These are phyloP conservation scores for Oreocharis arfaki DNA, from an alignment of 2,113 vertebrate genomes.

Conservation along the genomic window DNA sequence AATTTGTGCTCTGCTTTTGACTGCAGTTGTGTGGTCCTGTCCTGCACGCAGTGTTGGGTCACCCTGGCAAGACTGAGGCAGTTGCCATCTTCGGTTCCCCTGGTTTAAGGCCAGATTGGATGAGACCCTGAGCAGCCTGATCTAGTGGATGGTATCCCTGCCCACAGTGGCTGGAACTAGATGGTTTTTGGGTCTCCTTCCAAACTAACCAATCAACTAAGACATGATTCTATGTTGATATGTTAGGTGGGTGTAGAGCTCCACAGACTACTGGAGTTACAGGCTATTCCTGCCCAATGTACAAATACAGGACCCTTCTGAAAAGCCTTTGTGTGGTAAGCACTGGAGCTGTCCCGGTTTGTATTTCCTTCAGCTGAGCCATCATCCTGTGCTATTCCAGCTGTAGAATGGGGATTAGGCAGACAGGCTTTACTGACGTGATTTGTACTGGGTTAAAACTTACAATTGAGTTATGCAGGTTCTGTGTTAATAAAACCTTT, in stretches of 20 bases:
- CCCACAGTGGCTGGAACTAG: neutral
- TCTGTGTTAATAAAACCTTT: constrained; percentile 42
- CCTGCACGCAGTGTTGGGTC: neutral
- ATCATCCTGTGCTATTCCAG: neutral
- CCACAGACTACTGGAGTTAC: neutral
- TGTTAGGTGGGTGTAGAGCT: neutral
- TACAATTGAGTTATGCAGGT: constrained; percentile 31
- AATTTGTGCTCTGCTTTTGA: neutral
- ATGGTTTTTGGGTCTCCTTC: neutral
- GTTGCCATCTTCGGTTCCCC: neutral
- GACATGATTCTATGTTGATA: neutral
- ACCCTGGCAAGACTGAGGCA: neutral
- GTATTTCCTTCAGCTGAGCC: neutral
- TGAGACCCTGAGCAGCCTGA: neutral
- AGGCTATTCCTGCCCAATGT: neutral
- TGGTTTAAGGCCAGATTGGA: neutral
- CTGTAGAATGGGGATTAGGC: neutral
- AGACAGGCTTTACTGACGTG: neutral
- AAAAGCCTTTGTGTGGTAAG: neutral
- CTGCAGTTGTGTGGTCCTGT: neutral
- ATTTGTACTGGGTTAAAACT: constrained; percentile 26
- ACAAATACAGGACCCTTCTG: neutral
- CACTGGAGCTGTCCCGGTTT: neutral
- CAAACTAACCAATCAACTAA: neutral
- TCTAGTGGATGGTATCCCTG: neutral